phyloP scores from a whole-genome alignment of 2,888 invertebrate genomes.

The Lissonota sp. region DNA sequence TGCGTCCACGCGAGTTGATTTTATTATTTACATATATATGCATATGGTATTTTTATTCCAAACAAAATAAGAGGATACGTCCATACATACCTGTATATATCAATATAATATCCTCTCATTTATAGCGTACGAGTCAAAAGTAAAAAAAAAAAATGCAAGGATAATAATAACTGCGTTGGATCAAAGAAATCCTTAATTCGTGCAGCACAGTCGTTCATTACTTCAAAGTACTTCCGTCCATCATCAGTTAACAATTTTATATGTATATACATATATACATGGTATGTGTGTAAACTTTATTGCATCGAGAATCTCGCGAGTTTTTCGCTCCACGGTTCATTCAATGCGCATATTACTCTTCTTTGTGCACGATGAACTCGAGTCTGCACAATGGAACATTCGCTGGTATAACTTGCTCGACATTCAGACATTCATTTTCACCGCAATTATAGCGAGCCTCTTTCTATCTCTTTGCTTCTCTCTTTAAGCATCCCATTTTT shows the following conservation, averaged over 20 bases:
- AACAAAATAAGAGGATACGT: slow-evolving; percentile 18
- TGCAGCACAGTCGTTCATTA: slow-evolving; percentile 35
- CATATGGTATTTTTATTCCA: too few species aligned
- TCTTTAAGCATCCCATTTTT: slow-evolving; percentile 43
- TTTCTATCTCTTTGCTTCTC: too few species aligned
- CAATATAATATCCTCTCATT: neutral
- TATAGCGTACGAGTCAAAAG: neutral
- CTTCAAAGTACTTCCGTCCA: slow-evolving; percentile 32
- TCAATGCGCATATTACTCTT: slow-evolving; percentile 4
- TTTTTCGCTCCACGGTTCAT: slow-evolving; percentile 12
- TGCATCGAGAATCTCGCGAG: slow-evolving; percentile 23
- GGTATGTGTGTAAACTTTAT: neutral
- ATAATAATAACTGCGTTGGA: slow-evolving; percentile 29
- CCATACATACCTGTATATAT: slow-evolving; percentile 7
- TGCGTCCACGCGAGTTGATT: slow-evolving; percentile 32
- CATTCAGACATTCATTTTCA: slow-evolving; percentile 57
- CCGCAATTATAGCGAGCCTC: slow-evolving; percentile 17
- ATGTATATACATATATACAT: neutral
- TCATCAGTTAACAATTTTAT: slow-evolving; percentile 22
- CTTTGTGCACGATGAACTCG: slow-evolving; percentile 36
- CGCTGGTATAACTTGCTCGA: slow-evolving; percentile 23
- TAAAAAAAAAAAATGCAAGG: neutral
- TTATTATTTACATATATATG: slow-evolving; percentile 11
- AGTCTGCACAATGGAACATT: slow-evolving; percentile 39
- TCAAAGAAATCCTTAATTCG: slow-evolving; percentile 35